Base-by-base conservation (phyloP, 2,888 invertebrate species). In the Cryptus armator region DNA sequence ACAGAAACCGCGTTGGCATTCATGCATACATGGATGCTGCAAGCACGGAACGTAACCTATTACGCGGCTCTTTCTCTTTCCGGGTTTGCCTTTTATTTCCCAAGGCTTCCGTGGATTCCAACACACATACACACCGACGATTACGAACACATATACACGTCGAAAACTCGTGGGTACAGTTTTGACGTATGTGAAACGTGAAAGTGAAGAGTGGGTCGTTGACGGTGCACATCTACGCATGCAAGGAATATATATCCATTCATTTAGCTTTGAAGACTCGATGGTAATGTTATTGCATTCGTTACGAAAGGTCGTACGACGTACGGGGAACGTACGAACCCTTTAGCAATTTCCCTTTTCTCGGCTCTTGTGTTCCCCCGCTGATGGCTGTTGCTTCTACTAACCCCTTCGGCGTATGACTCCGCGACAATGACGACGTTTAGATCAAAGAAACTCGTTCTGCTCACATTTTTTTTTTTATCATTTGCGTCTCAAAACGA, bases 221-320 rank as follows among this genome's bases (percentile, higher is more conserved):
- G 68, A 77, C 32, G 81, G 46, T 37, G 37, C 67, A 72, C 70
- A 74, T 78, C 64, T 74, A 70, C 81, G 87, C 87, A 86, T 87
- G 86, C 59, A 86, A 37, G 86, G 89, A 89, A 85, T 85, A 90
- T 88, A 90, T 90, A 89, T 90, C 91, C 89, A 91, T 91, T 91
- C 91, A 90, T 90, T 91, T 91, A 87, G 88, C 91, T 91, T 90
- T 91, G 90, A 90, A 32, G 88, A 88, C 87, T 89, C 88, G 88
- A 90, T 90, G 90, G 90, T 92, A 92, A 92, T 92, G 91, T 91
- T 91, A 91, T 92, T 92, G 91, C 91, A 91, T 91, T 85, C 90
- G 91, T 91, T 91, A 90, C 89, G 87, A 87, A 89, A 90, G 89
- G 86, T 88, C 88, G 86, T 37, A 78, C 77, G 76, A 46, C 53